Conservation (phyloP, 2,797 vertebrate species). For the Martes flavigula region DNA sequence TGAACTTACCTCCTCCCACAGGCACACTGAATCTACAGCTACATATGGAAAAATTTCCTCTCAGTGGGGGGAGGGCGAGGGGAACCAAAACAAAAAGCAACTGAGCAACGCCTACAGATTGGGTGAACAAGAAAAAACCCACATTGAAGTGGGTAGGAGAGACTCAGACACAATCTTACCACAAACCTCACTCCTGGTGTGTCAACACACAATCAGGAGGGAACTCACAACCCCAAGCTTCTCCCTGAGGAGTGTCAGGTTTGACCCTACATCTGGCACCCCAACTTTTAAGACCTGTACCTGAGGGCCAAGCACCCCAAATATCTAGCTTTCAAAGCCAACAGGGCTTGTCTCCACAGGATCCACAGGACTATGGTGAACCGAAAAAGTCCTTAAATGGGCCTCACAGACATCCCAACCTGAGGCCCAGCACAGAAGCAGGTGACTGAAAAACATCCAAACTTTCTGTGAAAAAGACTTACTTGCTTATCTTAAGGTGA, state of each 20-base stretch:
- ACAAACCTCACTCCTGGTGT: background rate
- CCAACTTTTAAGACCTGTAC: background rate
- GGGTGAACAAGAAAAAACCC: background rate
- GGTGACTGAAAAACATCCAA: background rate
- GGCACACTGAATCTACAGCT: background rate
- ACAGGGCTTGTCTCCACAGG: background rate
- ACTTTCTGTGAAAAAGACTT: background rate
- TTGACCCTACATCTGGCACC: background rate
- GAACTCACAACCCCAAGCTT: background rate
- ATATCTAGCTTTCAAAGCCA: background rate
- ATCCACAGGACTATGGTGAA: background rate
- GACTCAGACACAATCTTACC: background rate
- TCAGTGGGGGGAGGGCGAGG: background rate
- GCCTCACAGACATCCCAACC: background rate
- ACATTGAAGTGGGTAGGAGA: background rate
- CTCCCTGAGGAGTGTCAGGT: background rate
- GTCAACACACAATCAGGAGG: background rate
- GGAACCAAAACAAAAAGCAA: background rate
- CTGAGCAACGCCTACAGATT: background rate
- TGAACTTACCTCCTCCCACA: background rate
- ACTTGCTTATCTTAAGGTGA: background rate
- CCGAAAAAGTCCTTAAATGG: background rate
- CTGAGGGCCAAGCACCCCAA: background rate
- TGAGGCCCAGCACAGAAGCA: background rate
- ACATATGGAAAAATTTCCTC: background rate